Base-by-base conservation (phyloP, 2,797 vertebrate genomes). In the Halcyon smyrnensis region DNA sequence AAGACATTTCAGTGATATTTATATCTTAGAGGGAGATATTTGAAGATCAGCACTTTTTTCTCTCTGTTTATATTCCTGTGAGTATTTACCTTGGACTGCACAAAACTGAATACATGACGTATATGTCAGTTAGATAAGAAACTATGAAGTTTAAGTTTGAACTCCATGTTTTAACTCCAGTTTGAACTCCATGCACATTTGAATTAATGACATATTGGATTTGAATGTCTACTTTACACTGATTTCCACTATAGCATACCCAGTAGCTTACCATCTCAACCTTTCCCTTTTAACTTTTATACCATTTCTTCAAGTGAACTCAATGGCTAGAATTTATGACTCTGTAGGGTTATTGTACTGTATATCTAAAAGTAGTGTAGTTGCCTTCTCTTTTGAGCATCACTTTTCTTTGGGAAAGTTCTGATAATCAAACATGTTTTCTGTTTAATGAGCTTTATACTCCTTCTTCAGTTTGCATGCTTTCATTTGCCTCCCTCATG, bases 401-500 rank as follows among this genome's bases (percentile, higher is more conserved):
- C 12, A 37, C 1, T 76, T 21, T 39, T 78, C 11, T 65, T 50
- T 51, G 19, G 15, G n/a, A 36, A 87, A 59, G 11, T 36, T 71
- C 8, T 68, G 59, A 37, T 27, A 76, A 60, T 19, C 23, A 51
- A 54, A 68, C 1, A 7, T 19, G 50, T 21, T 79, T 36, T 54
- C 12, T 50, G 0, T 70, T 34, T 70, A 18, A 51, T 54, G 9
- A 14, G 2, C 1, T 0, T 51, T 53, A 5, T 5, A 39, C 4
- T 51, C 28, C 23, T 1, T 32, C 9, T 46, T 60, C 50, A 19
- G 34, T 62, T 69, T 60, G 4, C 9, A 51, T 45, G 1, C 4
- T 76, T 82, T 60, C 2, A 0, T 20, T 77, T 76, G 11, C 17
- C 15, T 70, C 8, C 28, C 19, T 53, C 4, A 32, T n/a, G 12